phyloP scores from a whole-genome alignment of 2,888 invertebrate species.

The Oscheius sp. region DNA sequence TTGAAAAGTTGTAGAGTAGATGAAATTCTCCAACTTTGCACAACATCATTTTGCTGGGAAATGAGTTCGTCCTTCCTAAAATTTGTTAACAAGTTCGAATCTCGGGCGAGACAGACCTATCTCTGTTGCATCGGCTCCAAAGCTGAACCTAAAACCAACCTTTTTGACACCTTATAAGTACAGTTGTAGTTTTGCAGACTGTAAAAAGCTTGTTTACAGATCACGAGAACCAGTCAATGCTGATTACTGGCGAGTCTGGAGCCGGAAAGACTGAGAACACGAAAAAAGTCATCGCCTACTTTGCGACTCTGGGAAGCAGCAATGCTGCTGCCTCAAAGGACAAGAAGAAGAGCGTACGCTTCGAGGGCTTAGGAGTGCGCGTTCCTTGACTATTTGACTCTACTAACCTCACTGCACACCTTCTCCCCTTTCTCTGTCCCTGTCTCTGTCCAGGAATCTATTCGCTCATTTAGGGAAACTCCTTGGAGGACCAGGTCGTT shows the following conservation, averaged over 20 bases:
- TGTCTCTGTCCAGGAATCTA: not conserved
- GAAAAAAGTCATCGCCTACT: constrained; percentile 99
- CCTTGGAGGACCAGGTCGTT: constrained; percentile 98
- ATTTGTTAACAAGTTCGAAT: no score
- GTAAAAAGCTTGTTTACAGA: constrained; percentile 47
- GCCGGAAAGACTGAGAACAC: constrained; percentile 99
- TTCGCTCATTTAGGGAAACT: constrained; percentile 79
- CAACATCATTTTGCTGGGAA: no score
- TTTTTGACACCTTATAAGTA: no score
- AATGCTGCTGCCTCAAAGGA: constrained; percentile 39
- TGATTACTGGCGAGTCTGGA: constrained; percentile 96
- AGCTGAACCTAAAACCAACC: no score
- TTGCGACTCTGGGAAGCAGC: constrained; percentile 81
- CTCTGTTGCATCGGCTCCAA: no score
- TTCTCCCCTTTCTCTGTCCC: constrained; percentile 2
- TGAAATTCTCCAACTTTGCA: no score
- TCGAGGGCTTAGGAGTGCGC: constrained; percentile 41
- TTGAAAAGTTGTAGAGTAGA: no score
- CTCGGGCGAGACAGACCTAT: no score
- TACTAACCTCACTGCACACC: not conserved
- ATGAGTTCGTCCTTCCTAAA: no score
- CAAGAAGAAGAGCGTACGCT: constrained; percentile 53
- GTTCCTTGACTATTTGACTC: constrained; percentile 23
- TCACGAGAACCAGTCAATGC: constrained; percentile 84
- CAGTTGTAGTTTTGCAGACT: no score